phyloP scores from a whole-genome alignment of 2,888 invertebrate species.

The Leptinotarsa rubiginosa region DNA sequence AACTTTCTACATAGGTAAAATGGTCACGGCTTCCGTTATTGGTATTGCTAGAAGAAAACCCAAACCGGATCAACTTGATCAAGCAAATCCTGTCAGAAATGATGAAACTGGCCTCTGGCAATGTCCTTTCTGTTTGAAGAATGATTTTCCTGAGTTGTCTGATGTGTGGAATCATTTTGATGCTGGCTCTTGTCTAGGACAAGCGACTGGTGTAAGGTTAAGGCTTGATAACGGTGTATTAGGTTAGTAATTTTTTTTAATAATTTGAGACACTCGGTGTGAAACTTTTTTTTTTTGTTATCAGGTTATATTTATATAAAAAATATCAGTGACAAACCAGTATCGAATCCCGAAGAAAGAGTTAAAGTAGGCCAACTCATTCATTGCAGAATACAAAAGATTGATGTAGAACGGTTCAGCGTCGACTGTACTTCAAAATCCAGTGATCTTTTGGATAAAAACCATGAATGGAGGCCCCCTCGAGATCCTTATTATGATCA shows the following conservation, averaged over 20 bases:
- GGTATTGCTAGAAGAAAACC: conserved; percentile 49
- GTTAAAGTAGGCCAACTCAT: conserved; percentile 87
- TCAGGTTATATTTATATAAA: conserved; percentile 94
- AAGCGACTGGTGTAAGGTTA: conserved; percentile 91
- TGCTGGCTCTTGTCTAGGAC: conserved; percentile 94
- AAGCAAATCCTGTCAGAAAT: conserved; percentile 94
- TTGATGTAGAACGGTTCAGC: conserved; percentile 93
- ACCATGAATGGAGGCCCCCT: conserved; percentile 90
- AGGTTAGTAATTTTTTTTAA: conserved; percentile 66
- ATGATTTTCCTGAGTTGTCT: conserved; percentile 94
- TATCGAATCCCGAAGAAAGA: conserved; percentile 92
- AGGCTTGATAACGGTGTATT: conserved; percentile 88
- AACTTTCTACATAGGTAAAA: conserved; percentile 89
- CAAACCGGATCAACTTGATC: conserved; percentile 84
- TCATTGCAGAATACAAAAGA: conserved; percentile 92
- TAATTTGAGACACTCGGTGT: neutral
- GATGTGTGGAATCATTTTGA: conserved; percentile 99
- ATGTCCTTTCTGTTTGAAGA: conserved; percentile 96
- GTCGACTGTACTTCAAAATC: conserved; percentile 94
- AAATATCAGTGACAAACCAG: conserved; percentile 93
- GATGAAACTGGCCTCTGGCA: conserved; percentile 97
- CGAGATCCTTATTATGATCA: conserved; percentile 93
- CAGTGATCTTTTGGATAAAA: conserved; percentile 91
- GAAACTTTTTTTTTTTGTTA: conserved; percentile 60
- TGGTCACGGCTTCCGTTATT: conserved; percentile 82